Base-by-base conservation (phyloP, 2,888 invertebrate genomes). In the Empis stercorea region DNA sequence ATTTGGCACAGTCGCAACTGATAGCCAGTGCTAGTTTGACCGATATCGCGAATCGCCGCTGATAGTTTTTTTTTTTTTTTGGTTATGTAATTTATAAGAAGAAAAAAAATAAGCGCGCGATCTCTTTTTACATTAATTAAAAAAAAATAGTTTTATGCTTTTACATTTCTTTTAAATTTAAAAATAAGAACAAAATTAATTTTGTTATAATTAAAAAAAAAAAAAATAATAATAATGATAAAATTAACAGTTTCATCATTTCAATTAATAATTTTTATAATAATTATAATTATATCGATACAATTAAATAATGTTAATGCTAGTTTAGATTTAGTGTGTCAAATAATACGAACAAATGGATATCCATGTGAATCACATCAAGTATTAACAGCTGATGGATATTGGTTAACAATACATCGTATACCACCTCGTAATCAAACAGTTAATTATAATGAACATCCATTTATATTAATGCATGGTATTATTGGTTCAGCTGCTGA, bases 381-480 rank as follows among this genome's bases (percentile, higher is more conserved):
- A 3, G 53, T 62, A 6, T 36, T 51, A 4, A 63, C 65, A 6
- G 52, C 54, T 1, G 65, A 65, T 51, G 62, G 62, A 11, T 65
- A 65, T 39, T 44, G 61, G 4, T 27, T 64, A 2, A 57, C 59
- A 1, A 48, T 58, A 4, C 64, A 63, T 50, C 61, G 66, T 4
- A 64, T 66, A 43, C 65, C 66, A 48, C 56, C 63, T 14, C 43
- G 34, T 38, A 14, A 38, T 11, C 17, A 11, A 13, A 20, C 59
- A 56, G 43, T 62, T 62, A 34, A 44, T n/a, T 30, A 13, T n/a
- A 45, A 48, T 38, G 32, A 34, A 34, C 34, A 43, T 2, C 57
- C 60, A 4, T 63, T 63, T 1, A 52, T 58, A 20, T 63, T 59
- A 0, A 47, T 63, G 45, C 65, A 65, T 40, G 65, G 65, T 0